Evolutionary conservation across 2,113 vertebrate species (phyloP).

Genomic region (Colius striatus): DNA sequence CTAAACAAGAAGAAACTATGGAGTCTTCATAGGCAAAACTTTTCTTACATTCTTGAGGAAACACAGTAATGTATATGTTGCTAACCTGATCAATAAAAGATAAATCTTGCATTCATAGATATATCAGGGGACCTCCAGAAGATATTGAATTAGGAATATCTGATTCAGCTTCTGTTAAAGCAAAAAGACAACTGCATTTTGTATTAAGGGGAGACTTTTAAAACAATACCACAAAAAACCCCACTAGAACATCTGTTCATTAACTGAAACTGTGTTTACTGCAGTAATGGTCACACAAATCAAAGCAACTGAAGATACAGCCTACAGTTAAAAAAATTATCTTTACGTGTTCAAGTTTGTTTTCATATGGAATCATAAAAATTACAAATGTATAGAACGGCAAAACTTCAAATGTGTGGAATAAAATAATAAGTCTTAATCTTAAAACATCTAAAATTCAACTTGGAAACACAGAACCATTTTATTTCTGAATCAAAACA

Average conservation of each 20-base stretch:
- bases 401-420: neutral
- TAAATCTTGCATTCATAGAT: neutral
- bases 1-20: neutral
- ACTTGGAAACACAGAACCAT: neutral
- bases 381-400: neutral
- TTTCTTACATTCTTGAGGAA: neutral
- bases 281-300: neutral
- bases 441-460: neutral
- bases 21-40: neutral
- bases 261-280: neutral
- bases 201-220: neutral
- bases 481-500: neutral
- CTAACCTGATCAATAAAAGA: neutral
- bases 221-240: neutral
- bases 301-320: neutral
- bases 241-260: neutral
- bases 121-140: neutral
- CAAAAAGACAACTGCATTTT: neutral
- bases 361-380: neutral
- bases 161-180: neutral
- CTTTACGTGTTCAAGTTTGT: neutral
- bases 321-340: neutral
- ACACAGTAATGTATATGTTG: neutral
- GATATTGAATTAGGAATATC: neutral
- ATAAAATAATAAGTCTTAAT: neutral